Percentiles rank a stretch among this genome's conserved stretches.
phyloP scores from a whole-genome alignment of 2,113 vertebrate species.

The Steatornis caripensis region DNA sequence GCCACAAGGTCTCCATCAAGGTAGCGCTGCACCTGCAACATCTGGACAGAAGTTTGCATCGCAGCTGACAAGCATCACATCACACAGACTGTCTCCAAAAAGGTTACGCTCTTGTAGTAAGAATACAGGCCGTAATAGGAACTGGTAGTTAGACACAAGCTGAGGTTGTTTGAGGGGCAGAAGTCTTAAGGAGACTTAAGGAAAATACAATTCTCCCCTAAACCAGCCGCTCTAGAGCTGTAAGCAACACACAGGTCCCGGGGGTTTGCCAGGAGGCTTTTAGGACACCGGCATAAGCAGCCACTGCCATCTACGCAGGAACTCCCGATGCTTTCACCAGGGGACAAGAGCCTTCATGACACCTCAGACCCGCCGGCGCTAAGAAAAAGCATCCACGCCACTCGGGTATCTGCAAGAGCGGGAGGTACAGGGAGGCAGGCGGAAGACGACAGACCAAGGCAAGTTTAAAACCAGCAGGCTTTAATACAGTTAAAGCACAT shows the following conservation, averaged over 20 bases:
- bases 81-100: background rate
- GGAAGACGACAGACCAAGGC: background rate
- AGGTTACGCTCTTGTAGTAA: background rate
- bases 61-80: background rate
- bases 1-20: background rate
- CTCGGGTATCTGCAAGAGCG: too few species aligned
- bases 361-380: accelerated
- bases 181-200: background rate
- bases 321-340: background rate
- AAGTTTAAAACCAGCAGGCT: background rate
- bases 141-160: background rate
- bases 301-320: accelerated
- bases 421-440: background rate
- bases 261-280: background rate
- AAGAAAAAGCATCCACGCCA: background rate
- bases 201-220: background rate
- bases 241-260: accelerated
- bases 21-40: background rate
- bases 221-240: background rate
- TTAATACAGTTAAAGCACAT: background rate
- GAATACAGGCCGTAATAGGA: background rate
- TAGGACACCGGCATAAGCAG: background rate
- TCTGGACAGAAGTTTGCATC: background rate
- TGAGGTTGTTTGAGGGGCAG: background rate
- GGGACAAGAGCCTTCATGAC: background rate